Base-by-base conservation (phyloP, 2,113 vertebrate genomes). In the Sorex fumeus region DNA sequence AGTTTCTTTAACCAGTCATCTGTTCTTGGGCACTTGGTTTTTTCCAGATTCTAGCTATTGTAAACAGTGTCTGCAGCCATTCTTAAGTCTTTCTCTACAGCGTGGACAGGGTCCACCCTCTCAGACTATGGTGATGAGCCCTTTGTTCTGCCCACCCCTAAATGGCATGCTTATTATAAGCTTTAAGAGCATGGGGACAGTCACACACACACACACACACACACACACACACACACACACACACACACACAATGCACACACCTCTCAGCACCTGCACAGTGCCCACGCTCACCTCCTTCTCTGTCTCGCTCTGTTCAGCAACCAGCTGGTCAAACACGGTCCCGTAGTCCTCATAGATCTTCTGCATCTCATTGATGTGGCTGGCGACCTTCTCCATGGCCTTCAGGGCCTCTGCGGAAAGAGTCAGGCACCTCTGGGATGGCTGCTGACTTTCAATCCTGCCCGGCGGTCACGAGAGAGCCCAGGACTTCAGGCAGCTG, bases 311-410 rank as follows among this genome's bases (percentile, higher is more conserved):
- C 97, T 99, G 99, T 96, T 99, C 99, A 1, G 99, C 98, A 8
- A 99, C 99, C 0, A 99, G 98, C 97, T 99, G 99, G 97, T 99
- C 99, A 91, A 99, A 99, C 92, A 99, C 99, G 0, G 98, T 97
- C 91, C 99, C 99, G 3, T 99, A 99, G 94, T 99, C 99, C 97
- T 99, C 99, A 8, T 99, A 99, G 94, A 99, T 98, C 98, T 99
- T 99, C 98, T 99, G 99, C 99, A 99, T 99, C 97, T 99, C 99
- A 0, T 99, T 99, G 97, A 99, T 99, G 97, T 99, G 99, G 96
- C 99, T 99, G 36, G 99, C 99, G 75, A 99, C 99, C 96, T 99
- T 99, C 94, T 99, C 99, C 99, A 99, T 99, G 84, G 99, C 99
- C 96, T 99, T 99, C 71, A 99, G 96, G 0, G 99, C 99, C 98